Conservation (phyloP, 2,113 vertebrate genomes). For the Labrus mixtus region DNA sequence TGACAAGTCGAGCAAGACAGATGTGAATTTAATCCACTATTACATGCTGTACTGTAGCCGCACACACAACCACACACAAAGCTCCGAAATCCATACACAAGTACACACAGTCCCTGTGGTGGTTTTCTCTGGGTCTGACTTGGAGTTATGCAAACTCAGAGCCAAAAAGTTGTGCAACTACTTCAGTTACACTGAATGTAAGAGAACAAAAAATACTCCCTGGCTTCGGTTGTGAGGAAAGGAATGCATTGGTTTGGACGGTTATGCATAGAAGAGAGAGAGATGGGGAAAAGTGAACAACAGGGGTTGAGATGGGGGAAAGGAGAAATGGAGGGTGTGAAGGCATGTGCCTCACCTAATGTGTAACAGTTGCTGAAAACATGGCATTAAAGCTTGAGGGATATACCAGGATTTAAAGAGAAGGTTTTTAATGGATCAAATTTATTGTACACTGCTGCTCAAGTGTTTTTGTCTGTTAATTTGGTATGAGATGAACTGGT, state of each 20-base stretch:
- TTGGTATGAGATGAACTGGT: slow-evolving; percentile 13
- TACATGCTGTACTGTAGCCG: slow-evolving; percentile 25
- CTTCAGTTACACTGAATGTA: slow-evolving; percentile 44
- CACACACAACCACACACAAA: neutral
- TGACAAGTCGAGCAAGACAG: slow-evolving; percentile 26
- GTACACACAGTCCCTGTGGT: slow-evolving; percentile 50
- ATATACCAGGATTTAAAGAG: neutral
- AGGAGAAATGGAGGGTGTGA: neutral
- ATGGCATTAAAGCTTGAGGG: slow-evolving; percentile 13
- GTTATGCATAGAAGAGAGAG: slow-evolving; percentile 17
- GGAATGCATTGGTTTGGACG: slow-evolving; percentile 59
- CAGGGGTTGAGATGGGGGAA: neutral
- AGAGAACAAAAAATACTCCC: slow-evolving; percentile 57
- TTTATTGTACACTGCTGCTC: neutral
- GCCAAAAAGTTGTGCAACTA: slow-evolving; percentile 75
- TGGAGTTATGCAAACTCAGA: slow-evolving; percentile 57
- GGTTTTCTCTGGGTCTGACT: slow-evolving; percentile 59
- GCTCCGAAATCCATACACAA: neutral
- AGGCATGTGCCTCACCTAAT: neutral
- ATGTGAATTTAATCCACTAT: slow-evolving; percentile 39
- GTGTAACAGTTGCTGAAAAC: slow-evolving; percentile 11
- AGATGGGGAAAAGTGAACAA: slow-evolving; percentile 7
- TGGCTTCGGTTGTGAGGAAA: slow-evolving; percentile 42
- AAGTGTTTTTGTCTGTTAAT: neutral
- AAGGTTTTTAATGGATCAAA: neutral